Percentiles rank a stretch among this genome's conserved stretches.
These are phyloP conservation scores for Pseudochromis fuscus DNA, from an alignment of 2,797 vertebrate genomes.

Conservation along the genomic window DNA sequence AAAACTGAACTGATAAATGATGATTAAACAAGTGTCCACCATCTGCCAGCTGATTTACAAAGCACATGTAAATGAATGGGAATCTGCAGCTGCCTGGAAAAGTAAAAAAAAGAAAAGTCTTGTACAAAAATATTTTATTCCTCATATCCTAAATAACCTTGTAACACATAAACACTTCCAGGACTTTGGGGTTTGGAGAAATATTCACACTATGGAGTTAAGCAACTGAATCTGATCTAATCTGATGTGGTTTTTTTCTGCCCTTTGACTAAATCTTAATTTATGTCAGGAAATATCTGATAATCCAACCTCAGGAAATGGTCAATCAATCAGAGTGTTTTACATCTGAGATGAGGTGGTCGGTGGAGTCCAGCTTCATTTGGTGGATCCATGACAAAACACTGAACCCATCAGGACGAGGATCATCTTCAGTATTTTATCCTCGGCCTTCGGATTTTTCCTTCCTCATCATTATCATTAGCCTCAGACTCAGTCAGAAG, in stretches of 20 bases:
- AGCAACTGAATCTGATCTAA: not conserved
- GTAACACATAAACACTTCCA: too few species aligned
- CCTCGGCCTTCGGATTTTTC: not conserved
- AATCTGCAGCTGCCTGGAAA: too few species aligned
- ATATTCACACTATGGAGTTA: not conserved
- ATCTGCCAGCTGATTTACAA: too few species aligned
- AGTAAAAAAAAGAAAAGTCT: too few species aligned
- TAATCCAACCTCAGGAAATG: not conserved
- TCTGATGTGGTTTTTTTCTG: conserved; percentile 9
- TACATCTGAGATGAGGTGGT: not conserved
- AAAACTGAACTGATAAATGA: too few species aligned
- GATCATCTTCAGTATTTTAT: not conserved
- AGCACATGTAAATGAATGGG: too few species aligned
- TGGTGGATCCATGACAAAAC: not conserved
- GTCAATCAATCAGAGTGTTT: not conserved
- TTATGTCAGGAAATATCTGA: not conserved
- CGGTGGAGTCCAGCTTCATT: conserved; percentile 18
- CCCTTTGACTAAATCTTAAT: not conserved
- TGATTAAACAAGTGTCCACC: too few species aligned
- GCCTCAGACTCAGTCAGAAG: not conserved
- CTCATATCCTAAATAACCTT: too few species aligned
- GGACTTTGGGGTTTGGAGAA: too few species aligned
- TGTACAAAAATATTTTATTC: not conserved
- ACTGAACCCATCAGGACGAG: conserved; percentile 4
- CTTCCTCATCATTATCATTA: not conserved